Conservation (phyloP, 2,797 vertebrate species). For the Coregonus ussuriensis region DNA sequence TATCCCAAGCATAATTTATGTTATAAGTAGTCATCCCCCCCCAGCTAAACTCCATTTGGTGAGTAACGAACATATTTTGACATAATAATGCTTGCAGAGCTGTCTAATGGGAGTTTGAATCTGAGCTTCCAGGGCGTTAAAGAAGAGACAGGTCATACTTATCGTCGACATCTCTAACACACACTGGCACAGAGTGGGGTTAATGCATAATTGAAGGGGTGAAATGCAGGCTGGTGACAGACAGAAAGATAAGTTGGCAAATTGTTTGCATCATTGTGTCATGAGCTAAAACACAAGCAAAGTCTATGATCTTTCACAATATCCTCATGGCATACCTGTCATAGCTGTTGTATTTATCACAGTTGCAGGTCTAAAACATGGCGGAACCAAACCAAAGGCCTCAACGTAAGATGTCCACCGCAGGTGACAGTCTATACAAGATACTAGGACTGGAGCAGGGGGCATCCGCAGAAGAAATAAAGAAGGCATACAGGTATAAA, state of each 20-base stretch:
- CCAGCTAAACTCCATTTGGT: no score
- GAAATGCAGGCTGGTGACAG: not conserved
- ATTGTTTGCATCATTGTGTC: not conserved
- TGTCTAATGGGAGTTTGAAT: no score
- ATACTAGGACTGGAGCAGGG: constrained; percentile 86
- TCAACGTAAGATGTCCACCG: constrained; percentile 81
- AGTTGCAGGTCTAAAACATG: constrained; percentile 69
- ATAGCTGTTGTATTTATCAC: not conserved
- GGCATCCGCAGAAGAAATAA: constrained; percentile 84
- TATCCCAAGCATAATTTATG: no score
- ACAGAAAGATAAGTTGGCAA: not conserved
- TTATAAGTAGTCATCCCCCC: no score
- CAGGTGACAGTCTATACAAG: constrained; percentile 83
- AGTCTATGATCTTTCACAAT: not conserved
- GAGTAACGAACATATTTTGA: no score
- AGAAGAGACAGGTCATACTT: no score
- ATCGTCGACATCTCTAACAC: no score
- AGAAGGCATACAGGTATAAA: constrained; percentile 87
- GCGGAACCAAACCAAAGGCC: constrained; percentile 65
- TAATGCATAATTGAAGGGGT: not conserved
- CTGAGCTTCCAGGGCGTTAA: no score
- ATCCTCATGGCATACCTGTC: not conserved
- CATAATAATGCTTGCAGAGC: no score
- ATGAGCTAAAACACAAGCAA: not conserved
- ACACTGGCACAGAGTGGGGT: no score